Conservation (phyloP, 2,797 vertebrate genomes). For the Nyctibius grandis region DNA sequence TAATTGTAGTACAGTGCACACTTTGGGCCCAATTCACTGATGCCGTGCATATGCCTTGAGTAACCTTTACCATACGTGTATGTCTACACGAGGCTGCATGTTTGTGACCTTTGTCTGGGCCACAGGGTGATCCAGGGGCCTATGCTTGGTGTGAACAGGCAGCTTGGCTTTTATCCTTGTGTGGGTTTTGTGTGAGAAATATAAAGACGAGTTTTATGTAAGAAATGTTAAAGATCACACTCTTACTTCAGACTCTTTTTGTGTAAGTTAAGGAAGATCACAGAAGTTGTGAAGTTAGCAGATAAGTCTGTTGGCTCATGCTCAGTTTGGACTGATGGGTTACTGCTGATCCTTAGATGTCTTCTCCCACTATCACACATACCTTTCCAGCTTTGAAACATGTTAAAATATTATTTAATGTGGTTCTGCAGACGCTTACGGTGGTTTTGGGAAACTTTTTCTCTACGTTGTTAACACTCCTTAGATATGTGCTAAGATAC, state of each 20-base stretch:
- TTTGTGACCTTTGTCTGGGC: background rate
- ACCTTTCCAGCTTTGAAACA: background rate
- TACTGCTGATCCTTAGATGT: background rate
- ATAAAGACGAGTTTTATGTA: fast-evolving
- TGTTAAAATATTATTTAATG: background rate
- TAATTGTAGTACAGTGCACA: fast-evolving
- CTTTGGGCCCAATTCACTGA: background rate
- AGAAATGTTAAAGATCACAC: background rate
- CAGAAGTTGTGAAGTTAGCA: background rate
- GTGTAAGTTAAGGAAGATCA: background rate
- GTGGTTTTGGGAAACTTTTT: background rate
- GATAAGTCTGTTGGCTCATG: fast-evolving
- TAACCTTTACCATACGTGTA: fast-evolving
- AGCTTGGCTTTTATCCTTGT: background rate
- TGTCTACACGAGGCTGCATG: fast-evolving
- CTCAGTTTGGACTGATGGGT: background rate
- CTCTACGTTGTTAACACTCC: fast-evolving
- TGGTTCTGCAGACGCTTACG: background rate
- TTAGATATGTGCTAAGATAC: background rate
- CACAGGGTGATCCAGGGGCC: background rate
- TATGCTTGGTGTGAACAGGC: background rate
- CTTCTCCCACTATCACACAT: background rate
- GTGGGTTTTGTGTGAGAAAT: background rate
- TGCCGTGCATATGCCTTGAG: background rate
- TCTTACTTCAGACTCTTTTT: background rate